A percentile compares a stretch with the other conserved stretches of the same genome.
Conservation (phyloP, 2,888 invertebrate genomes). For the Rhaphigaster nebulosa region DNA sequence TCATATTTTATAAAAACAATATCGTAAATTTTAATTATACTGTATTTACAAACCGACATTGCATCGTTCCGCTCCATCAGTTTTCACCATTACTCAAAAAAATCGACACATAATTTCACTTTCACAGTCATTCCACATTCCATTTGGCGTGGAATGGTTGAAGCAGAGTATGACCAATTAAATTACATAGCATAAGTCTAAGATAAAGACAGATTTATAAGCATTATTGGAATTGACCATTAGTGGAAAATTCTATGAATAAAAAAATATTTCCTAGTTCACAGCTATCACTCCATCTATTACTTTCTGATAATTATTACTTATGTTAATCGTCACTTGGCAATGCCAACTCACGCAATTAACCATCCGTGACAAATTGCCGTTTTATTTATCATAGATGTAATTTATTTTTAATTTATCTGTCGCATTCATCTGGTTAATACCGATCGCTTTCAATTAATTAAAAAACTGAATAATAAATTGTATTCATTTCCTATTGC, state of each 20-base stretch:
- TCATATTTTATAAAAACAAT: no score
- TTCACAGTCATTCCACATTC: no score
- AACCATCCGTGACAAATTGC: neutral
- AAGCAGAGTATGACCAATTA: no score
- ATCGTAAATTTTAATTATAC: no score
- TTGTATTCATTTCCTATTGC: neutral
- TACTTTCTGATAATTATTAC: constrained; percentile 1
- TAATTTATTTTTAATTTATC: constrained; percentile 36
- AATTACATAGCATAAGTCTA: no score
- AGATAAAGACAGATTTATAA: no score
- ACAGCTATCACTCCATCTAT: neutral
- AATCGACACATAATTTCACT: no score
- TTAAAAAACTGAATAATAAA: neutral
- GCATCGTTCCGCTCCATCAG: no score
- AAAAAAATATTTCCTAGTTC: neutral
- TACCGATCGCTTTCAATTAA: neutral
- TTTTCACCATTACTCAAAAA: no score
- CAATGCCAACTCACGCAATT: neutral
- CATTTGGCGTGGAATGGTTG: no score
- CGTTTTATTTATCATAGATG: neutral
- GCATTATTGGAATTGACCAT: no score
- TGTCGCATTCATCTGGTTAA: neutral
- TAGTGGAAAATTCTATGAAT: neutral
- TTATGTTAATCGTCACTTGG: neutral
- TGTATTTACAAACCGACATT: no score